Percentiles rank a stretch among this genome's conserved stretches.
Conservation (phyloP, 2,888 invertebrate species). For the Orthonevra nobilis region DNA sequence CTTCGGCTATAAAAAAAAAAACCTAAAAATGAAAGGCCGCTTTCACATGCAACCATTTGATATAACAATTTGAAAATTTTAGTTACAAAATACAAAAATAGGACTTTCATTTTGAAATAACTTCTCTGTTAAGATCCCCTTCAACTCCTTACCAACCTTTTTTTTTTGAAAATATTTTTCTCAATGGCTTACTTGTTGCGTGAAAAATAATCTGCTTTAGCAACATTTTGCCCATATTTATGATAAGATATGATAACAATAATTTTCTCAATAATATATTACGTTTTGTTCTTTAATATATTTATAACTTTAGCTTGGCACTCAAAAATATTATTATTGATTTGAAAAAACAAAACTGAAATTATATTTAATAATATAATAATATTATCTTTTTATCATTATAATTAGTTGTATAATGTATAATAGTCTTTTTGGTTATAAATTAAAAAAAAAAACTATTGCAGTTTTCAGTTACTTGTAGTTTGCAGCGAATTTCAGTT, state of each 20-base stretch:
- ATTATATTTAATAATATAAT: conserved; percentile 51
- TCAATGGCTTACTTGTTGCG: too few species aligned
- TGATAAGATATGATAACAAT: too few species aligned
- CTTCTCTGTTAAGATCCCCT: too few species aligned
- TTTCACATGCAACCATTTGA: too few species aligned
- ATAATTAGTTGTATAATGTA: conserved; percentile 57
- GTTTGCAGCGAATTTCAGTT: conserved; percentile 66
- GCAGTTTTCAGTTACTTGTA: conserved; percentile 68
- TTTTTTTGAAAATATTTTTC: conserved; percentile 5
- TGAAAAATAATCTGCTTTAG: conserved; percentile 62
- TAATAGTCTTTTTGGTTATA: conserved; percentile 58
- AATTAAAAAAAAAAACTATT: conserved; percentile 60
- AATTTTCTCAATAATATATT: conserved; percentile 39
- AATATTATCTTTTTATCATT: conserved; percentile 61
- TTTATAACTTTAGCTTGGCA: conserved; percentile 77
- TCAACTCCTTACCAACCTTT: too few species aligned
- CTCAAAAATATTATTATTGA: conserved; percentile 75
- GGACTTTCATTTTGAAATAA: too few species aligned
- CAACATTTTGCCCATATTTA: conserved; percentile 38
- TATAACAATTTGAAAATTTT: too few species aligned
- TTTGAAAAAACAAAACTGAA: conserved; percentile 48
- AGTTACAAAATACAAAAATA: too few species aligned
- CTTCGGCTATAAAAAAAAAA: too few species aligned
- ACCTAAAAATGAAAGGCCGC: too few species aligned
- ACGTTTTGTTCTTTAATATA: conserved; percentile 9